Evolutionary conservation across 2,113 vertebrate genomes (phyloP).

Genomic region (Dipodomys spectabilis): DNA sequence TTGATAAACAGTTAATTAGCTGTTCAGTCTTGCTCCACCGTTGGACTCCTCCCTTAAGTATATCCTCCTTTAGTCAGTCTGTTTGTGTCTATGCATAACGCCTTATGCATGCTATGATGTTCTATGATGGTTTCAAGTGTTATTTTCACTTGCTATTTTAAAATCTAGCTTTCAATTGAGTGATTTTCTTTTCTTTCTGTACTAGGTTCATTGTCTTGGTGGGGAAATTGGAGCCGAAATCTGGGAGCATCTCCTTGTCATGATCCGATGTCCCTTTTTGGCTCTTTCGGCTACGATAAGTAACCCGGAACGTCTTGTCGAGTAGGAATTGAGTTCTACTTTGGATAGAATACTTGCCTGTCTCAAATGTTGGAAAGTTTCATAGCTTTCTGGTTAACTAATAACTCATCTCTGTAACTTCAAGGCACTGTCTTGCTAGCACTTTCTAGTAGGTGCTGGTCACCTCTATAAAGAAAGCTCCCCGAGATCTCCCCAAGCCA

Average conservation of each 20-base stretch:
- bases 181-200: background rate
- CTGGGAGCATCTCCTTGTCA: conserved; percentile 88
- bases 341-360: background rate
- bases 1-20: too few species aligned
- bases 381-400: background rate
- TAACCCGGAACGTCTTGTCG: conserved; percentile 84
- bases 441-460: background rate
- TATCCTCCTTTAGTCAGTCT: too few species aligned
- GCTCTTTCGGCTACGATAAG: conserved; percentile 88
- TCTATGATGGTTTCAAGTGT: background rate
- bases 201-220: conserved; percentile 75
- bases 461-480: background rate
- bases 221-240: conserved; percentile 87
- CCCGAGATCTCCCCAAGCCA: background rate
- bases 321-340: conserved; percentile 73
- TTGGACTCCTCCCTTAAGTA: too few species aligned
- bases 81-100: too few species aligned
- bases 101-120: too few species aligned
- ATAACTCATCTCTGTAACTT: background rate
- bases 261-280: conserved; percentile 87
- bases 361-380: conserved; percentile 7
- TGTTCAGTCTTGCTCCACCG: too few species aligned
- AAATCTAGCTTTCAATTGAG: conserved; percentile 25
- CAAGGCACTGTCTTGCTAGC: background rate
- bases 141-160: background rate